phyloP scores from a whole-genome alignment of 2,113 vertebrate genomes.

The Antechinus stuartii region DNA sequence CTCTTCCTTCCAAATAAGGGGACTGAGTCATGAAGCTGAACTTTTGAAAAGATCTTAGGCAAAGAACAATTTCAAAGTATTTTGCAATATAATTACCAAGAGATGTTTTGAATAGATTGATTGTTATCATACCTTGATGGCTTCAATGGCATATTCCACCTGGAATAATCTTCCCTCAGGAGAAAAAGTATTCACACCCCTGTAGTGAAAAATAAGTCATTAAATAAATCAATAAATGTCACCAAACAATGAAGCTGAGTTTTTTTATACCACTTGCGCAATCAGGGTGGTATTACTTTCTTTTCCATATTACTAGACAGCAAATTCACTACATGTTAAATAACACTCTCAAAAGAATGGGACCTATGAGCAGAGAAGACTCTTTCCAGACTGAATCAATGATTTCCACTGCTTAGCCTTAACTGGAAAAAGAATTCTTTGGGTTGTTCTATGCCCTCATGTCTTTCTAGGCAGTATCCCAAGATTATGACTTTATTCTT shows the following conservation, averaged over 20 bases:
- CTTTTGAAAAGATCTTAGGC: conserved; percentile 30
- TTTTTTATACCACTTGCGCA: conserved; percentile 16
- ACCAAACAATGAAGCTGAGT: background rate
- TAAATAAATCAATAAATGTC: background rate
- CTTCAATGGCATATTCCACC: conserved; percentile 99
- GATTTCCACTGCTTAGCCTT: conserved; percentile 27
- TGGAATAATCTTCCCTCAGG: conserved; percentile 98
- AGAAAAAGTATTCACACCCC: conserved; percentile 99
- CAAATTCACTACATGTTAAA: background rate
- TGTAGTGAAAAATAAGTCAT: conserved; percentile 73
- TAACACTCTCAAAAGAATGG: conserved; percentile 41
- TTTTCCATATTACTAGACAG: background rate
- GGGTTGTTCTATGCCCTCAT: background rate
- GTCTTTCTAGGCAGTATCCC: conserved; percentile 37
- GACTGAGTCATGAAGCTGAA: background rate
- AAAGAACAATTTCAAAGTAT: background rate
- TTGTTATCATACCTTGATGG: conserved; percentile 91
- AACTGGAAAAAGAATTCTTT: conserved; percentile 43
- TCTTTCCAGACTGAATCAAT: conserved; percentile 41
- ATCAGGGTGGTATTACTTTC: background rate
- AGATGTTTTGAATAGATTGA: background rate
- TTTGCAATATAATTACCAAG: background rate
- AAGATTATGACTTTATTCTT: conserved; percentile 43
- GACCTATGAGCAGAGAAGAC: background rate
- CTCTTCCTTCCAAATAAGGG: conserved; percentile 3